Evolutionary conservation across 2,797 vertebrate species (phyloP).

Genomic region (Crax fasciolata): DNA sequence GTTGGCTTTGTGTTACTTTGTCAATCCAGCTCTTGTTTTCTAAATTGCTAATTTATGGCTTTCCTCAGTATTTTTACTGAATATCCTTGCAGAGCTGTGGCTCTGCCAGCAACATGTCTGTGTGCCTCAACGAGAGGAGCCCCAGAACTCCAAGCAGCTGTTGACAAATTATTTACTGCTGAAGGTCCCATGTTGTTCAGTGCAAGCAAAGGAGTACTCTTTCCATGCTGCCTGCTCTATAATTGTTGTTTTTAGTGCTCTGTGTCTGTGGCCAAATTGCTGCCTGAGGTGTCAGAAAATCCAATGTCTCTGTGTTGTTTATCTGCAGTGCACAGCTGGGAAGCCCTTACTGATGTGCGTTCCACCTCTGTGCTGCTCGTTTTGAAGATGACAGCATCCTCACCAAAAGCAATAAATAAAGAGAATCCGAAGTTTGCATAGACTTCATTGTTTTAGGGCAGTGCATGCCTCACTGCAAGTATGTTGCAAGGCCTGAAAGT

Average conservation of each 20-base stretch:
- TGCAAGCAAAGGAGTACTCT: background rate
- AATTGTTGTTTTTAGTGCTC: background rate
- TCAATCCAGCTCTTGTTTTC: background rate
- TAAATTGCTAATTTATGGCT: background rate
- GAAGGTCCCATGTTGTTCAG: background rate
- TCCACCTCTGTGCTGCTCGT: background rate
- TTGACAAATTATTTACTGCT: background rate
- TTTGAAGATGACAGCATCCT: background rate
- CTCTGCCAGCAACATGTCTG: accelerated
- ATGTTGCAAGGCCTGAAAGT: background rate
- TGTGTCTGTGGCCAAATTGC: background rate
- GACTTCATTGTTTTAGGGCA: accelerated
- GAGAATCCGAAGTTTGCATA: background rate
- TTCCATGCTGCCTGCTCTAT: background rate
- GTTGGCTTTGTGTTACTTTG: background rate
- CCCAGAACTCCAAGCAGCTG: too few relatives aligned
- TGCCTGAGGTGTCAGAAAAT: background rate
- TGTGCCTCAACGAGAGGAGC: background rate
- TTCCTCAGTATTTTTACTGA: background rate
- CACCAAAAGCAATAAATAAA: background rate
- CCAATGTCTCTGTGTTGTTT: background rate
- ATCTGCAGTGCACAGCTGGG: background rate
- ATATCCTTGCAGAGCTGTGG: background rate
- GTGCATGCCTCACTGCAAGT: background rate
- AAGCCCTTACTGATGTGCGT: background rate